These are phyloP conservation scores for Phengaris arion DNA, from an alignment of 2,888 invertebrate genomes.

Conservation along the genomic window DNA sequence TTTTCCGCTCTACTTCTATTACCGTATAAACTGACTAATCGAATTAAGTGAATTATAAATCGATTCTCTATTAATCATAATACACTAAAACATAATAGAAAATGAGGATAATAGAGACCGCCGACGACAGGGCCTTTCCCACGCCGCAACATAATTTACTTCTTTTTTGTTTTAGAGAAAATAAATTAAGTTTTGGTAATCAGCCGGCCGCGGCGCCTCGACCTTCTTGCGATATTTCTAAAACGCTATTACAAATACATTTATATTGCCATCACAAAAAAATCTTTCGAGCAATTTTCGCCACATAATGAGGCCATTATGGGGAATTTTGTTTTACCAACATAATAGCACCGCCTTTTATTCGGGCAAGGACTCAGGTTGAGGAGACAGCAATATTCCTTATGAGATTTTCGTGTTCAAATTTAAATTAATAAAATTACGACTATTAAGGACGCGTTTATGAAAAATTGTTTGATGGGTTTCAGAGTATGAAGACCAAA, in stretches of 20 bases:
- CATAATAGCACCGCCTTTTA: conserved; percentile 78
- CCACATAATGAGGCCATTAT: conserved; percentile 80
- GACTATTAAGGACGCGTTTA: conserved; percentile 49
- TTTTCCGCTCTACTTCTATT: not conserved
- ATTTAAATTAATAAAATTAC: conserved; percentile 72
- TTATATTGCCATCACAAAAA: conserved; percentile 77
- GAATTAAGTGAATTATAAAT: conserved; percentile 42
- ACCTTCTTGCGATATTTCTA: conserved; percentile 77
- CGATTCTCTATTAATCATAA: conserved; percentile 76
- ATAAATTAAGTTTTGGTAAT: conserved; percentile 79
- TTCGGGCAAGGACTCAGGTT: conserved; percentile 72
- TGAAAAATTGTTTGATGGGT: no score
- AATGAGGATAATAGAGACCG: conserved; percentile 79
- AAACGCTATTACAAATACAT: conserved; percentile 79
- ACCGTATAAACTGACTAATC: conserved; percentile 24
- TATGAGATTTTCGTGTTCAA: conserved; percentile 79
- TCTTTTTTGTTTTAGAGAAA: conserved; percentile 66
- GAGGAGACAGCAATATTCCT: conserved; percentile 77
- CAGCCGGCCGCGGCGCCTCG: conserved; percentile 71
- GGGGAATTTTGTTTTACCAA: conserved; percentile 79
- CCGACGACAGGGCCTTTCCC: conserved; percentile 77
- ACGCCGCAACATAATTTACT: conserved; percentile 71
- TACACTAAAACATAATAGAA: conserved; percentile 77
- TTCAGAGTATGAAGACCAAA: no score
- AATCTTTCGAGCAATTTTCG: conserved; percentile 77